Conservation (phyloP, 2,113 vertebrate genomes). For the Microcebus murinus region DNA sequence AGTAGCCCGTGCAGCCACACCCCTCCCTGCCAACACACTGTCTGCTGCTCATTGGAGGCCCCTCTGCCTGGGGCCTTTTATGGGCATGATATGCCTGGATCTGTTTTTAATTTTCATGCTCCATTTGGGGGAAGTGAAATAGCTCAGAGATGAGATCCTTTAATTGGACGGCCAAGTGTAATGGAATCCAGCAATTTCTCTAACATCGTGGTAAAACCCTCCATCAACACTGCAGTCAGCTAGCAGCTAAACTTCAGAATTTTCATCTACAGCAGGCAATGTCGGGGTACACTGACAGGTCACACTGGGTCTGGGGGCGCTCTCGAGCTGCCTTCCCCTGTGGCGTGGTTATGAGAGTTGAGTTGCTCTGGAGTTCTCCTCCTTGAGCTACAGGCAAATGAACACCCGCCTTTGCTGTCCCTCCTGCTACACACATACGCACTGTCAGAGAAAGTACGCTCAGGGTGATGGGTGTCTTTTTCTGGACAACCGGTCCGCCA, state of each 20-base stretch:
- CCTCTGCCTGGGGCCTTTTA: constrained; percentile 49
- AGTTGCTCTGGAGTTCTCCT: background rate
- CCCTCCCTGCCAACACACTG: background rate
- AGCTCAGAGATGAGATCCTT: constrained; percentile 71
- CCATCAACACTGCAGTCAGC: constrained; percentile 3
- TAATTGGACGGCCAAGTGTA: background rate
- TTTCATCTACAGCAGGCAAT: background rate
- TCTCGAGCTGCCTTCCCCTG: background rate
- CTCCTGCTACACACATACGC: background rate
- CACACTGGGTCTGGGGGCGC: background rate
- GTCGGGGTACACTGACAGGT: accelerated
- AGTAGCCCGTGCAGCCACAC: background rate
- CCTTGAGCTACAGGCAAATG: background rate
- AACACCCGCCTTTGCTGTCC: background rate
- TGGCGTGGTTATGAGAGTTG: background rate
- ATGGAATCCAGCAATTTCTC: constrained; percentile 32
- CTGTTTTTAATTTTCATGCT: constrained; percentile 70
- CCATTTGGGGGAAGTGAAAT: constrained; percentile 58
- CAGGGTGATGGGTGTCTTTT: background rate
- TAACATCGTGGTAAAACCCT: constrained; percentile 31
- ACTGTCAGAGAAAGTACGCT: background rate
- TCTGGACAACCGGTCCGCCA: background rate
- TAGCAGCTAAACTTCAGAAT: background rate
- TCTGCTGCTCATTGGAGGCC: background rate
- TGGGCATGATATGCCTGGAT: constrained; percentile 39